Percentiles rank a stretch among this genome's conserved stretches.
Conservation (phyloP, 2,888 invertebrate species). For the Netelia melanura region DNA sequence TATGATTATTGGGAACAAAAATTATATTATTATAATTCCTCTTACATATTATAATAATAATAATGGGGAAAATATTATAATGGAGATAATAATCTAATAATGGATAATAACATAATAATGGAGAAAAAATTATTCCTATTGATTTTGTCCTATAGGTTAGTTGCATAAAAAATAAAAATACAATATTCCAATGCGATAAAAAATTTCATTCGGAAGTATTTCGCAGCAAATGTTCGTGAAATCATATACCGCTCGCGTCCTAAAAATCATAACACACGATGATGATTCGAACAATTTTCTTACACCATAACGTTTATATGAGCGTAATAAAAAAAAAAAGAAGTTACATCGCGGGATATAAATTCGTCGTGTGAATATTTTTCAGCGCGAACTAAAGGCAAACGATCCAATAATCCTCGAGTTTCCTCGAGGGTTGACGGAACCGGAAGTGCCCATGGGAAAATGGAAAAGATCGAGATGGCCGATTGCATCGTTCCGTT, state of each 20-base stretch:
- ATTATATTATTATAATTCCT: too few species aligned
- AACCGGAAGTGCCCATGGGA: conserved; percentile 62
- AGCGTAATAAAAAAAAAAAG: conserved; percentile 26
- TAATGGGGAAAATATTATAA: too few species aligned
- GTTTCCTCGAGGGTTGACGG: conserved; percentile 38
- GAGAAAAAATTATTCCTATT: too few species aligned
- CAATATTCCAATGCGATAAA: background rate
- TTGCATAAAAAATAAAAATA: too few species aligned
- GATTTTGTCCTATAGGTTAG: too few species aligned
- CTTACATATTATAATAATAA: too few species aligned
- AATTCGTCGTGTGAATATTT: conserved; percentile 21
- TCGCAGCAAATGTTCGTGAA: background rate
- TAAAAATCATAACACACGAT: background rate
- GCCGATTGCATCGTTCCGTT: conserved; percentile 27
- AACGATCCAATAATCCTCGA: conserved; percentile 12
- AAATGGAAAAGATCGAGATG: conserved; percentile 32
- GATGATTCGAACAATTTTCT: background rate
- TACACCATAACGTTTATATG: conserved; percentile 5
- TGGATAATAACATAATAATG: too few species aligned
- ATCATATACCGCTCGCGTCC: background rate
- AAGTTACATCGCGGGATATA: conserved; percentile 4
- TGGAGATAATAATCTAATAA: too few species aligned
- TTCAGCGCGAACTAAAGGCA: background rate
- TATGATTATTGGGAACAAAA: too few species aligned
- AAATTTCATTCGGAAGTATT: background rate